phyloP scores from a whole-genome alignment of 2,888 invertebrate genomes.

The Ceratothoa steindachneri region DNA sequence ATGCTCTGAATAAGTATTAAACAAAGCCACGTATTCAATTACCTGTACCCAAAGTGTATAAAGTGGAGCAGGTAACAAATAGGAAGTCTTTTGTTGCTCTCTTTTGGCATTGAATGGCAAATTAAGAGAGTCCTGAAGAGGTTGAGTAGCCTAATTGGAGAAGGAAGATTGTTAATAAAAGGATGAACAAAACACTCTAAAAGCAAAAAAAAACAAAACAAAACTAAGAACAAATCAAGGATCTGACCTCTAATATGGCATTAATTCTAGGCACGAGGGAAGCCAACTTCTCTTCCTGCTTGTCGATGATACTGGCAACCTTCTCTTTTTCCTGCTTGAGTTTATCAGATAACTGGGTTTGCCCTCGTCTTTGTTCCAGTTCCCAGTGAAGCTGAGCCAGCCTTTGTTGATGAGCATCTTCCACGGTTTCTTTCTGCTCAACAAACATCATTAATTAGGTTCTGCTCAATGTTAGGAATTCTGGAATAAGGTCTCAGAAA shows the following conservation, averaged over 20 bases:
- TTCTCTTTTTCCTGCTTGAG: conserved; percentile 38
- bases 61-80: conserved; percentile 41
- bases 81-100: conserved; percentile 36
- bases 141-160: conserved; percentile 33
- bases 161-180: not conserved
- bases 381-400: conserved; percentile 46
- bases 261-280: conserved; percentile 44
- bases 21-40: not conserved
- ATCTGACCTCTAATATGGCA: conserved; percentile 29
- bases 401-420: conserved; percentile 39
- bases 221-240: no score
- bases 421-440: conserved; percentile 35
- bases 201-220: no score
- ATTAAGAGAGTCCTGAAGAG: conserved; percentile 40
- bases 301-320: conserved; percentile 30
- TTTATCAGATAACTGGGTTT: conserved; percentile 39
- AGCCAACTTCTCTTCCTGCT: conserved; percentile 39
- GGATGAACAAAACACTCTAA: not conserved
- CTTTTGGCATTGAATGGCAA: conserved; percentile 40
- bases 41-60: conserved; percentile 48
- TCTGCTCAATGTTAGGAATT: no score
- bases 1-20: not conserved
- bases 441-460: no score
- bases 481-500: not conserved
- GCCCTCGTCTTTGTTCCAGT: conserved; percentile 40